These are phyloP conservation scores for Synaphobranchus kaupii DNA, from an alignment of 2,797 vertebrate genomes.

Conservation along the genomic window DNA sequence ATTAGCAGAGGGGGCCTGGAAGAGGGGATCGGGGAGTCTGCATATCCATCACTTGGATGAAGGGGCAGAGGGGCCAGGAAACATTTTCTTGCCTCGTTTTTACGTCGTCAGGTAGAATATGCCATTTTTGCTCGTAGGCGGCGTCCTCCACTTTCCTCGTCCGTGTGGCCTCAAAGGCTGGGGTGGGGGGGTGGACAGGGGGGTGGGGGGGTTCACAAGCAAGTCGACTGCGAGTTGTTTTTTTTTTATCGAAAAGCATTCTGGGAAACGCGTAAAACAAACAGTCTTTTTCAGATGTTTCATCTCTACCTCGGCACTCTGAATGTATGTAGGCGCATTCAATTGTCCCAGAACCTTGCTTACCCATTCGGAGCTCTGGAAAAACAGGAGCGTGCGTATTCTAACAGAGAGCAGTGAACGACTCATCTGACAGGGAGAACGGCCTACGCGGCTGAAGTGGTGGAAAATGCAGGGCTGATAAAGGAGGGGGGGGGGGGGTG, in stretches of 20 bases:
- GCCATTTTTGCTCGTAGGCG: not conserved
- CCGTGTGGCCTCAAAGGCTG: slow-evolving; percentile 52
- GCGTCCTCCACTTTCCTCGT: slow-evolving; percentile 35
- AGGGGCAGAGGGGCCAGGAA: not conserved
- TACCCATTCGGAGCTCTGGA: slow-evolving; percentile 13
- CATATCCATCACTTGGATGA: not conserved
- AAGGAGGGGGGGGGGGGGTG: slow-evolving; percentile 24
- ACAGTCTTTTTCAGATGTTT: slow-evolving; percentile 38
- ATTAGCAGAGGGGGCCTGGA: slow-evolving; percentile 61
- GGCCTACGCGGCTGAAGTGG: slow-evolving; percentile 46
- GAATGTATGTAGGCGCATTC: slow-evolving; percentile 51
- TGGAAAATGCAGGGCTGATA: slow-evolving; percentile 59
- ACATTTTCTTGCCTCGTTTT: not conserved
- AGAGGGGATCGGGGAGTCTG: slow-evolving; percentile 52
- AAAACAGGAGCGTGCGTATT: slow-evolving; percentile 53
- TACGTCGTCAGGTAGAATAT: not conserved
- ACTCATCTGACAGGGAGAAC: slow-evolving; percentile 27
- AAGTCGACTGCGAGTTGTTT: slow-evolving; percentile 44
- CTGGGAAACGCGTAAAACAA: slow-evolving; percentile 52
- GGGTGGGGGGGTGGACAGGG: no score
- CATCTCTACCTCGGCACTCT: slow-evolving; percentile 41
- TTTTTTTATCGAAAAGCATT: slow-evolving; percentile 7
- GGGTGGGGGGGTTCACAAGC: slow-evolving; percentile 55
- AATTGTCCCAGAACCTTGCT: slow-evolving; percentile 38
- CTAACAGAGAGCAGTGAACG: not conserved